A percentile compares a stretch with the other conserved stretches of the same genome.
Conservation (phyloP, 2,113 vertebrate species). For the Ranitomeya imitator region DNA sequence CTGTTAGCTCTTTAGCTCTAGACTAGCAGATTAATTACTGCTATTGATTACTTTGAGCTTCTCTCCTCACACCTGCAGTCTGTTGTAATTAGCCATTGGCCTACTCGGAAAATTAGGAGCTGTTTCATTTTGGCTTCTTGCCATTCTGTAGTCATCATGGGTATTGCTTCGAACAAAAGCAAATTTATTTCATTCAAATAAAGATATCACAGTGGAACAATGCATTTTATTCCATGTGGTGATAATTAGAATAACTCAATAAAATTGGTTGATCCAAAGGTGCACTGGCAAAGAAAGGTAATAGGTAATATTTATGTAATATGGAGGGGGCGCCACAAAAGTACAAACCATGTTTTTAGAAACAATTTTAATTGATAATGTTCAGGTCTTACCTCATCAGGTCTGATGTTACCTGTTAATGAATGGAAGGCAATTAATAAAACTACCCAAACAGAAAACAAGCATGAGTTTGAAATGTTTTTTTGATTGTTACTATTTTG, state of each 20-base stretch:
- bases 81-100: slow-evolving; percentile 82
- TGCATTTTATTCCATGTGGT: slow-evolving; percentile 71
- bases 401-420: not conserved
- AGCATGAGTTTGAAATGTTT: too few species aligned
- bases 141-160: slow-evolving; percentile 79
- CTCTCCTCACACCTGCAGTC: slow-evolving; percentile 86
- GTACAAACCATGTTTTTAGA: not conserved
- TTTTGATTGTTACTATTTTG: too few species aligned
- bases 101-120: slow-evolving; percentile 84
- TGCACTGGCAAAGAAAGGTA: slow-evolving; percentile 33
- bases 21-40: slow-evolving; percentile 87
- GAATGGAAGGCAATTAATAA: not conserved
- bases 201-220: slow-evolving; percentile 76
- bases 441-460: not conserved
- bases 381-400: not conserved
- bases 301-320: slow-evolving; percentile 43
- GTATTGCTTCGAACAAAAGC: slow-evolving; percentile 77
- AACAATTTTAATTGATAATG: not conserved
- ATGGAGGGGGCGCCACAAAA: slow-evolving; percentile 54
- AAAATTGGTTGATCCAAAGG: slow-evolving; percentile 40
- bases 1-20: slow-evolving; percentile 87
- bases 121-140: slow-evolving; percentile 81
- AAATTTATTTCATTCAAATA: slow-evolving; percentile 81
- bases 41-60: slow-evolving; percentile 86
- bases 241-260: slow-evolving; percentile 69